Evolutionary conservation across 1,140 invertebrate genomes (phyloP), one percentile per base, ranked within the genome.

Genomic region (Megathymus violae): DNA sequence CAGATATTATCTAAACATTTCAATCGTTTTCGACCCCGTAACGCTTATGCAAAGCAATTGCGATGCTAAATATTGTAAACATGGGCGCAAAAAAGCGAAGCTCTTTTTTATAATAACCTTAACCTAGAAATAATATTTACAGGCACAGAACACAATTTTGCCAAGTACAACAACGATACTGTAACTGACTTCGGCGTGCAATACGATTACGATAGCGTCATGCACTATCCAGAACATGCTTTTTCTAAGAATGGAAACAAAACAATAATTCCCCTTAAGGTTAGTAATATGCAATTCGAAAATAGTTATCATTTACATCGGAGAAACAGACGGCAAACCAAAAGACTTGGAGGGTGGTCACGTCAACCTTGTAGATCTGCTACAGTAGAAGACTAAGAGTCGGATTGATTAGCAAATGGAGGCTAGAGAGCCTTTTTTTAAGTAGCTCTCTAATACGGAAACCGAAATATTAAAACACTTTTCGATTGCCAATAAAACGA

Each of bases 171-270:
- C 4, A 91, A 89, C 14, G 88, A 92, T 3, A 93, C 92, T 3
- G 93, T 95, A 7, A 94, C 93, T 0, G 94, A 95, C 71, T 95
- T 93, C 59, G 92, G 92, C 1, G 85, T 93, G 15, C 67, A 73
- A 1, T 96, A 96, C 68, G 95, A 96, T 82, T 96, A 95, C 67
- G 82, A 81, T 0, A 95, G 94, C 67, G 92, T 96, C 1, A 95
- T 96, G 94, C 95, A 96, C 71, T 96, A 96, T 70, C 93, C 93
- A 25, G 89, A 92, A 25, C 89, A 81, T 22, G 94, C 94, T 1
- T 96, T 96, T 74, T 94, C 94, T 0, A 93, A 89, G 58, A 94
- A 95, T 79, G 93, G 92, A 41, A 82, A 93, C 67, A 91, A 89
- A 13, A 95, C 94, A 1, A 95, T 95, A 56, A 88, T 93, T 4